Percentiles rank a stretch among this genome's conserved stretches.
phyloP scores from a whole-genome alignment of 2,797 vertebrate species.

The Melanotaenia boesemani region DNA sequence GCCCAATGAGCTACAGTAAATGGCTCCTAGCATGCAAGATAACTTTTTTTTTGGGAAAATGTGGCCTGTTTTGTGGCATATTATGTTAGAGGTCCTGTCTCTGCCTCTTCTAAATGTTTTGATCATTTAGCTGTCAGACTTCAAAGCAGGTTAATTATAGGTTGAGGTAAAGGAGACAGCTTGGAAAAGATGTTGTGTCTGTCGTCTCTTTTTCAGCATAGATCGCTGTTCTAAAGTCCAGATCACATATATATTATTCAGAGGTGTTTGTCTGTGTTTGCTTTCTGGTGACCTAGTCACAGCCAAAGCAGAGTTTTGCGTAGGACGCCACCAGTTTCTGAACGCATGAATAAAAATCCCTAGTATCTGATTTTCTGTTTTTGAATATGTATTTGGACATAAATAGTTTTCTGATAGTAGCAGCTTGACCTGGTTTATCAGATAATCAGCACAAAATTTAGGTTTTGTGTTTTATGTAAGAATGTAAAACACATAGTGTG shows the following conservation, averaged over 20 bases:
- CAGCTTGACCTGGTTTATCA: constrained; percentile 41
- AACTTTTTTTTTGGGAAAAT: neutral
- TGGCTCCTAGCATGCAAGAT: neutral
- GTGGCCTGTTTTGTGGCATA: neutral
- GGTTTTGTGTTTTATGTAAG: constrained; percentile 27
- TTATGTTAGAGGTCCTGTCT: neutral
- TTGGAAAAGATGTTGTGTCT: neutral
- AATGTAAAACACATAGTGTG: constrained; percentile 38
- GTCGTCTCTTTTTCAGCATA: constrained; percentile 6
- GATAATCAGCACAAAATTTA: constrained; percentile 14
- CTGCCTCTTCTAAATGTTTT: constrained; percentile 20
- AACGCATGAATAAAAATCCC: neutral
- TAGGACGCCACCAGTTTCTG: constrained; percentile 23
- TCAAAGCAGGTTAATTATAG: constrained; percentile 17
- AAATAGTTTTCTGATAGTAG: constrained; percentile 6
- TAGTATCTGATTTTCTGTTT: constrained; percentile 3
- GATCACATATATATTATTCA: constrained; percentile 16
- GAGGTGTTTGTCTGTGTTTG: constrained; percentile 1
- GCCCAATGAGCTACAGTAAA: neutral
- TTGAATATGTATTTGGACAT: constrained; percentile 12
- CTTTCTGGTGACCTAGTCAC: constrained; percentile 20
- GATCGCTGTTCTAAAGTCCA: constrained; percentile 4
- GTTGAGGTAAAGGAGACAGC: constrained; percentile 8
- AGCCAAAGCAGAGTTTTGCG: constrained; percentile 1
- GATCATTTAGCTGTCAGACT: neutral